These are phyloP conservation scores for Nephila pilipes DNA, from an alignment of 1,140 invertebrate species.

Conservation along the genomic window DNA sequence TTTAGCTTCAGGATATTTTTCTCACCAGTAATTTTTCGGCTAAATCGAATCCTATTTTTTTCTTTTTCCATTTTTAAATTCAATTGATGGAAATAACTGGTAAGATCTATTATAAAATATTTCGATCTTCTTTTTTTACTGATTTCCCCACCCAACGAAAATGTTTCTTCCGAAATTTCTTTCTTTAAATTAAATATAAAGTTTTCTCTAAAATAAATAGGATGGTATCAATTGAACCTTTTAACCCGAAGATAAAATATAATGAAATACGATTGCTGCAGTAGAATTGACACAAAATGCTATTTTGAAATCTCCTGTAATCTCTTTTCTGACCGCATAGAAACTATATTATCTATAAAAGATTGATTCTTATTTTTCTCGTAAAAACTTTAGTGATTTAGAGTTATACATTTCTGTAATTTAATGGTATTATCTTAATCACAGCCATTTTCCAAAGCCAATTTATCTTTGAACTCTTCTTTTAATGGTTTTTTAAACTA, in stretches of 20 bases:
- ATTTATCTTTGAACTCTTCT: background rate
- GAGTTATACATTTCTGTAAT: constrained; percentile 8
- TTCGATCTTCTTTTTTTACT: too few relatives aligned
- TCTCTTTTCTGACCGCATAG: too few relatives aligned
- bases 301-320: too few relatives aligned
- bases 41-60: too few relatives aligned
- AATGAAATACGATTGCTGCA: background rate
- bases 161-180: too few relatives aligned
- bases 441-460: background rate
- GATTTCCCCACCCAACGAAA: too few relatives aligned
- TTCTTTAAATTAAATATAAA: background rate
- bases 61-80: too few relatives aligned
- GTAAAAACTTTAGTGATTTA: background rate
- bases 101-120: too few relatives aligned
- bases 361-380: background rate
- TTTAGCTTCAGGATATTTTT: too few relatives aligned
- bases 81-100: too few relatives aligned
- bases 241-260: background rate
- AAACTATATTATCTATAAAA: too few relatives aligned
- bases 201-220: background rate
- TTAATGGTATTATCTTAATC: background rate
- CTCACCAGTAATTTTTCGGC: too few relatives aligned
- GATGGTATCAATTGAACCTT: background rate
- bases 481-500: background rate
- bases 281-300: background rate